Evolutionary conservation across 2,888 invertebrate species (phyloP).

Genomic region (Papilio gigon): DNA sequence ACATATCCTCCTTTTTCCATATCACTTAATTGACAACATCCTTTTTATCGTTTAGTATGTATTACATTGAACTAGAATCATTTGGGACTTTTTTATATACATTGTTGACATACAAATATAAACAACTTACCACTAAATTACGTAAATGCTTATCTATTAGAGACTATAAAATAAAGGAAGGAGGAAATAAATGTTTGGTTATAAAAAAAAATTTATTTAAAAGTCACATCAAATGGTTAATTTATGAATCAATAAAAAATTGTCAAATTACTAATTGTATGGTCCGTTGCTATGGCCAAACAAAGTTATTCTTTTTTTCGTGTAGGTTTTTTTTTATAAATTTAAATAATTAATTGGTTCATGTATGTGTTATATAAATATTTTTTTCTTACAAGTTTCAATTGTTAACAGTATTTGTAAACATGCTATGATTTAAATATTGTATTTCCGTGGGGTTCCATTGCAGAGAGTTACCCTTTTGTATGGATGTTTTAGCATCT

Average conservation of each 20-base stretch:
- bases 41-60: too few relatives aligned
- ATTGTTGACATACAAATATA: too few relatives aligned
- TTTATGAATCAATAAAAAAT: not conserved
- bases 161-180: not conserved
- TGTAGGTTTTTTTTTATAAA: not conserved
- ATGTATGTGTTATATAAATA: not conserved
- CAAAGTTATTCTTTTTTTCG: not conserved
- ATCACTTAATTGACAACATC: not conserved
- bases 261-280: too few relatives aligned
- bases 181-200: not conserved
- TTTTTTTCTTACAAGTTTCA: too few relatives aligned
- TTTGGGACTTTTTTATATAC: too few relatives aligned
- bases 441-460: too few relatives aligned
- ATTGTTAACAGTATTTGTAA: not conserved
- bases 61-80: too few relatives aligned
- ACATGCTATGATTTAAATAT: too few relatives aligned
- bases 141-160: too few relatives aligned
- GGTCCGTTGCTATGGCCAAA: not conserved
- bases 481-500: too few relatives aligned
- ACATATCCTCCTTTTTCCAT: not conserved
- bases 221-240: not conserved
- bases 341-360: not conserved
- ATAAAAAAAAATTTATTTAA: slow-evolving; percentile 1
- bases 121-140: too few relatives aligned
- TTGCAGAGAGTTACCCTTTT: too few relatives aligned